phyloP scores from a whole-genome alignment of 1,140 invertebrate genomes.

The Cephus cinctus region DNA sequence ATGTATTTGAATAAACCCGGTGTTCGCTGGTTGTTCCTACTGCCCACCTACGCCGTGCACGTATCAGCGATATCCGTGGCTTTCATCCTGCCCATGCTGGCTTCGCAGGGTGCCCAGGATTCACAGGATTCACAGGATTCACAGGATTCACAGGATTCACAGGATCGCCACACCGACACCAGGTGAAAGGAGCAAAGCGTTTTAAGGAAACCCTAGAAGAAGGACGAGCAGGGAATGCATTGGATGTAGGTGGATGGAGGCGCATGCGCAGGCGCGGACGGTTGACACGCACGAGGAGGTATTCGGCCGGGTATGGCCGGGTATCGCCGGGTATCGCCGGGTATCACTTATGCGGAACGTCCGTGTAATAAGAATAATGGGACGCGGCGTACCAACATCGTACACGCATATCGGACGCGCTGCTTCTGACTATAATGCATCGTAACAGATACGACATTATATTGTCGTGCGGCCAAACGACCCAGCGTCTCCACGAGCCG shows the following conservation, averaged over 20 bases:
- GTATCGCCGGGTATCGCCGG: neutral
- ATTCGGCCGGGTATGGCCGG: neutral
- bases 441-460: conserved; percentile 28
- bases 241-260: neutral
- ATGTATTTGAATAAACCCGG: conserved; percentile 54
- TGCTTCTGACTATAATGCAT: conserved; percentile 18
- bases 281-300: neutral
- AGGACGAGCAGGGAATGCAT: no score
- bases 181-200: no score
- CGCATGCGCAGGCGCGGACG: neutral
- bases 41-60: conserved; percentile 37
- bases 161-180: no score
- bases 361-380: neutral
- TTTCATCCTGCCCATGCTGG: no score
- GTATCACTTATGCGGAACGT: neutral
- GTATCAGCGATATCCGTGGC: no score
- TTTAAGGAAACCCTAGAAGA: no score
- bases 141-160: no score
- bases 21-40: conserved; percentile 49
- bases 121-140: no score
- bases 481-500: conserved; percentile 10
- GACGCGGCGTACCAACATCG: conserved; percentile 30
- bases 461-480: conserved; percentile 11
- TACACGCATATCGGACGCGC: conserved; percentile 31
- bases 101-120: no score